Evolutionary conservation across 2,888 invertebrate species (phyloP).

Genomic region (Athalia cordata): DNA sequence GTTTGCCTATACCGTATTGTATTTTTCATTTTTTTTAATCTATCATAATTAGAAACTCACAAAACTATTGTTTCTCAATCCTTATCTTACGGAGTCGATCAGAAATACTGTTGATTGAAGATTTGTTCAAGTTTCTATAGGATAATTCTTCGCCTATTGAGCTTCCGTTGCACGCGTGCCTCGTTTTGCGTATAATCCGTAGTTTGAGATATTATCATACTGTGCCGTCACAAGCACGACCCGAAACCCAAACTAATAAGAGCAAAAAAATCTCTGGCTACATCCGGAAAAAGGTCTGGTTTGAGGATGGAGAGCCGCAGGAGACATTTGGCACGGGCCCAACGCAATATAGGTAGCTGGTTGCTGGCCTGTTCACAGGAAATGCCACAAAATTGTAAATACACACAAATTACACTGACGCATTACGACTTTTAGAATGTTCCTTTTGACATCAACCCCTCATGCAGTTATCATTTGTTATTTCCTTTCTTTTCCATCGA

Average conservation of each 20-base stretch:
- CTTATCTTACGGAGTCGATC: no score
- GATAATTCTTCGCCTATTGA: no score
- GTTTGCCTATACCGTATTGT: no score
- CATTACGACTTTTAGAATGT: slow-evolving; percentile 35
- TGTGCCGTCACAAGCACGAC: slow-evolving; percentile 2
- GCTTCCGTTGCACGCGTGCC: no score
- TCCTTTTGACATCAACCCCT: neutral
- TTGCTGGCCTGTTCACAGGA: slow-evolving; percentile 37
- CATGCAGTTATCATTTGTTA: neutral
- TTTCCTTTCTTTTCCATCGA: neutral
- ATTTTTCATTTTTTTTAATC: neutral
- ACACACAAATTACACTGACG: slow-evolving; percentile 44
- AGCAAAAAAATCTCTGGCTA: slow-evolving; percentile 22
- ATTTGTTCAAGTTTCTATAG: no score
- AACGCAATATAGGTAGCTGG: slow-evolving; percentile 28
- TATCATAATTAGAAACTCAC: neutral
- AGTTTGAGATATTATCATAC: slow-evolving; percentile 31
- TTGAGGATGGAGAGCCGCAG: neutral
- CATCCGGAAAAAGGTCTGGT: slow-evolving; percentile 38
- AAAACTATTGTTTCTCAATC: neutral
- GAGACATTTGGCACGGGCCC: slow-evolving; percentile 40
- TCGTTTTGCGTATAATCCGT: neutral
- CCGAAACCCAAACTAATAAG: neutral
- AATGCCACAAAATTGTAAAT: slow-evolving; percentile 45
- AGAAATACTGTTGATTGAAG: no score